Conservation (phyloP, 2,797 vertebrate genomes). For the Balearica regulorum region DNA sequence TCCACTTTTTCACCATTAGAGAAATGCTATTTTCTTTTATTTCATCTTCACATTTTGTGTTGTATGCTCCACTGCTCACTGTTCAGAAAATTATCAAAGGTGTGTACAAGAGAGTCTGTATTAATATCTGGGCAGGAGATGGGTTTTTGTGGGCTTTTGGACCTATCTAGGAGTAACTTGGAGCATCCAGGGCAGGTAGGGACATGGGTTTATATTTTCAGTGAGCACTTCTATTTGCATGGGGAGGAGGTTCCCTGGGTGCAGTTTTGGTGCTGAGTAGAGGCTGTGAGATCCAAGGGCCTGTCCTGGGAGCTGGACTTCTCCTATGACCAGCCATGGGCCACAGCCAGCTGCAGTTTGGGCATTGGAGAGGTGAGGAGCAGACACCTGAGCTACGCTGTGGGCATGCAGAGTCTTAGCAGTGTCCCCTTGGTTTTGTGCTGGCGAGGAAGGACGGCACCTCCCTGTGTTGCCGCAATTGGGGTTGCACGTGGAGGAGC, state of each 20-base stretch:
- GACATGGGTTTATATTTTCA: not conserved
- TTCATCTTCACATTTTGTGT: not conserved
- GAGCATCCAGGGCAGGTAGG: not conserved
- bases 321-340: not conserved
- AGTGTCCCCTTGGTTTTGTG: not conserved
- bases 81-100: not conserved
- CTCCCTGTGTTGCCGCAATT: not conserved
- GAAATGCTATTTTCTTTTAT: not conserved
- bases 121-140: not conserved
- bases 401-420: not conserved
- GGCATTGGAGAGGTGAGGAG: not conserved
- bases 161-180: not conserved
- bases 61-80: not conserved
- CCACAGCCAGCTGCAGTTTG: not conserved
- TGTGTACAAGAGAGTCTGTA: not conserved
- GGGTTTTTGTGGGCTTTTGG: not conserved
- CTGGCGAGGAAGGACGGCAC: not conserved
- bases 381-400: not conserved
- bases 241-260: not conserved
- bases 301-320: not conserved
- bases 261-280: not conserved
- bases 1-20: not conserved
- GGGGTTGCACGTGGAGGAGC: not conserved
- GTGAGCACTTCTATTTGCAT: not conserved
- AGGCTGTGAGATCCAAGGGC: not conserved